Evolutionary conservation across 2,888 invertebrate species (phyloP), one percentile per base, ranked within the genome.

Genomic region (Gastracanthus pulcherrimus): DNA sequence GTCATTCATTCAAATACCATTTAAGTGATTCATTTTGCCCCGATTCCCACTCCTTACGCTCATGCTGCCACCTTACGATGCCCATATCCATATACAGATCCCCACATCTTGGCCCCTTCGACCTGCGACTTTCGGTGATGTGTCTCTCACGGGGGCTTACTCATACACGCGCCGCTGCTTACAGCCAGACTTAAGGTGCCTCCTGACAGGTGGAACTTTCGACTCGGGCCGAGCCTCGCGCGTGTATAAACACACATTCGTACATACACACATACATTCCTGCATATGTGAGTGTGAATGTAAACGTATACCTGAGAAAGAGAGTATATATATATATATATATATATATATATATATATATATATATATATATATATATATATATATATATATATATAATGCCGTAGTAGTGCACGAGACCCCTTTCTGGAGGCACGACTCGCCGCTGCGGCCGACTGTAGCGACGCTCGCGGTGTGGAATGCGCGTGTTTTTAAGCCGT

Each of bases 141-240:
- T 9, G 36, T 26, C 23, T 62, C 26, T 3, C 64, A 3, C 36
- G 26, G 55, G 26, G 26, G 55, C 55, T 55, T 55, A 55, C 55
- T 23, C 55, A 23, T 41, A 45, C 55, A 3, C 36, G 62, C 36
- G 66, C 66, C 58, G n/a, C n/a, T n/a, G n/a, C 34, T 31, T 6
- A 23, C 38, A 62, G 72, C 31, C 41, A 31, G 55, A 16, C 74
- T n/a, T n/a, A n/a, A n/a, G n/a, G n/a, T 79, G 86, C 85, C 69
- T 36, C 86, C 86, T 87, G 88, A 88, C 89, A 89, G 89, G 89
- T 89, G 88, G 89, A 88, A 87, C 87, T 88, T 84, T 82, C 84
- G 86, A 82, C 84, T 86, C n/a, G n/a, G 86, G 86, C 77, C 75
- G 36, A 16, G 51, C 36, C 70, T 51, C 55, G 26, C 19, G 66